A percentile compares a stretch with the other conserved stretches of the same genome.
Evolutionary conservation across 2,888 invertebrate genomes (phyloP).

Genomic region (Polyploca ridens): DNA sequence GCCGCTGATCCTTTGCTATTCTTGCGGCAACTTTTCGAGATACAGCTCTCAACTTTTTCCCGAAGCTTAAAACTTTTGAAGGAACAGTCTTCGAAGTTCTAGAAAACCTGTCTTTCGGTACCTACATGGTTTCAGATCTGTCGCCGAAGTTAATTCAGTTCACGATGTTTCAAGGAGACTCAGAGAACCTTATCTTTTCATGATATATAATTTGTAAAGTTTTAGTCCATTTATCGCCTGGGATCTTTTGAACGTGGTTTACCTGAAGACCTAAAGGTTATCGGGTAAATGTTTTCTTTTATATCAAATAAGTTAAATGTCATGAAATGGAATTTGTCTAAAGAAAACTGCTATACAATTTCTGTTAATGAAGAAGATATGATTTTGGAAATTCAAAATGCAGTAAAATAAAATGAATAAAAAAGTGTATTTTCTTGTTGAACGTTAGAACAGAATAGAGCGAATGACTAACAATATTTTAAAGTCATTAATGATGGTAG

Average conservation of each 20-base stretch:
- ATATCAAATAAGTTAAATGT: not conserved
- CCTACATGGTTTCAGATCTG: conserved; percentile 2
- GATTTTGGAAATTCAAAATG: too few relatives aligned
- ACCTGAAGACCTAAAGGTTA: not conserved
- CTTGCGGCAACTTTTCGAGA: not conserved
- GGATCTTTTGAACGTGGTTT: conserved; percentile 7
- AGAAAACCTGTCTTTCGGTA: conserved; percentile 8
- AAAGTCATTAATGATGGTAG: too few relatives aligned
- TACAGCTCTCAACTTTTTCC: conserved; percentile 11
- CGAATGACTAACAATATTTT: too few relatives aligned
- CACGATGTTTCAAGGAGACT: conserved; percentile 7
- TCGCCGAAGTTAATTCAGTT: conserved; percentile 2
- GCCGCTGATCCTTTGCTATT: not conserved
- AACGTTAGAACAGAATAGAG: too few relatives aligned
- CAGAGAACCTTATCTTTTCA: conserved; percentile 5
- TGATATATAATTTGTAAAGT: conserved; percentile 7
- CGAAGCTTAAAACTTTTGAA: not conserved
- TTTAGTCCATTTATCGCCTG: conserved; percentile 8
- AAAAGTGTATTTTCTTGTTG: too few relatives aligned
- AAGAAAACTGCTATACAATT: not conserved
- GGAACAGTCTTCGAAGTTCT: not conserved
- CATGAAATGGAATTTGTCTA: not conserved
- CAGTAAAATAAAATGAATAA: too few relatives aligned
- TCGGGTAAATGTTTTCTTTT: conserved; percentile 7
- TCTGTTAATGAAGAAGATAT: too few relatives aligned